These are phyloP conservation scores for Spodoptera exigua DNA, from an alignment of 2,888 invertebrate genomes.

Conservation along the genomic window DNA sequence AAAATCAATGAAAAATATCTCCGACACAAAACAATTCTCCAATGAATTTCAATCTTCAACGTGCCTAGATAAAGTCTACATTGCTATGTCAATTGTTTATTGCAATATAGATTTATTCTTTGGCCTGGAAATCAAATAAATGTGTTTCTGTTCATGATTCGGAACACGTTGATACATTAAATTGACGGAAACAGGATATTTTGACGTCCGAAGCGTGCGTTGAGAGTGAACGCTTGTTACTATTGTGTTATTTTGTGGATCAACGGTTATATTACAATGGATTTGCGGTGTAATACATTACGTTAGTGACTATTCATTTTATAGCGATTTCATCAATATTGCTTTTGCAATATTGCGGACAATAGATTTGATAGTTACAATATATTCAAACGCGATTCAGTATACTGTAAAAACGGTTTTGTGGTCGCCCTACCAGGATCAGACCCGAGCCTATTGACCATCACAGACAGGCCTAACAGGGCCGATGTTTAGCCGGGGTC, in stretches of 20 bases:
- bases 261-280: constrained; percentile 7
- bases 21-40: constrained; percentile 20
- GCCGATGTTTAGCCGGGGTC: too few species aligned
- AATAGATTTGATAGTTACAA: too few species aligned
- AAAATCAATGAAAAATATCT: constrained; percentile 48
- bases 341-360: neutral
- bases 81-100: constrained; percentile 6
- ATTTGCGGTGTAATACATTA: too few species aligned
- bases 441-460: too few species aligned
- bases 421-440: too few species aligned
- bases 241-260: constrained; percentile 17
- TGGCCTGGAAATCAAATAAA: constrained; percentile 39
- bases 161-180: constrained; percentile 35
- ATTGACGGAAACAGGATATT: constrained; percentile 40
- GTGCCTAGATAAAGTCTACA: constrained; percentile 7
- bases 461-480: too few species aligned
- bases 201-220: constrained; percentile 31
- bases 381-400: too few species aligned
- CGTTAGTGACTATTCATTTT: too few species aligned
- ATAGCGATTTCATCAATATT: neutral
- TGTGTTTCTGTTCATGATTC: constrained; percentile 40
- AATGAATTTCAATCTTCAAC: constrained; percentile 8
- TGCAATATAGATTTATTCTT: constrained; percentile 19
- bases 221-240: constrained; percentile 16
- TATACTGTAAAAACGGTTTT: too few species aligned